Base-by-base conservation (phyloP, 1,140 invertebrate species). In the Bombus pascuorum region DNA sequence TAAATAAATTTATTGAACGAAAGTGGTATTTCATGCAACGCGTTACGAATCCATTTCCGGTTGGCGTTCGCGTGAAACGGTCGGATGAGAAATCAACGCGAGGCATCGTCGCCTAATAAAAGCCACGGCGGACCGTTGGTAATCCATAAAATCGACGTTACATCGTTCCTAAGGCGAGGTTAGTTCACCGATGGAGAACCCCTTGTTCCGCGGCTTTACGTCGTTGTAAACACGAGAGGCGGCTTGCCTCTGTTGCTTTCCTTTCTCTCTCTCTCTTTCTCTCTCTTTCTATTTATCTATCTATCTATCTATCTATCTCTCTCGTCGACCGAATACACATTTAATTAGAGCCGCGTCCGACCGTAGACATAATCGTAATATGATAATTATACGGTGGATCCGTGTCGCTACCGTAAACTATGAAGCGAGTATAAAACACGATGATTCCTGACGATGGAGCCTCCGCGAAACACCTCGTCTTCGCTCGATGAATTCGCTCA, bases 321-420 rank as follows among this genome's bases (percentile, higher is more conserved):
- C 22, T 59, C 28, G 25, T 5, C 66, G 80, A 47, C 57, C 39
- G 85, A 66, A 85, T 87, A 90, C 62, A 80, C 76, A 83, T 91
- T 92, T 91, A 91, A 92, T 92, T 91, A 88, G 76, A 89, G 81
- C 47, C 47, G 1, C 47, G 18, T 81, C 68, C 76, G 83, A 68
- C 83, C 83, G 83, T 91, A 90, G 92, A 86, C 81, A 81, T 91
- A 92, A 91, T 92, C 86, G 88, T 91, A 92, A 92, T 92, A 92
- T 88, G 91, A 91, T 92, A 91, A 92, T 92, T 92, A 89, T 89
- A 90, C 83, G 71, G 81, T 80, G 74, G 53, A 65, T 89, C 81
- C 71, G 72, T 75, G 47, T 65, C 68, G 44, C 71, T 84, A 68
- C 62, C 79, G 37, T 87, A 77, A 81, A 87, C 47, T 53, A 42